Percentiles rank a stretch among this genome's conserved stretches.
Conservation (phyloP, 2,113 vertebrate species). For the Tonatia bakeri region DNA sequence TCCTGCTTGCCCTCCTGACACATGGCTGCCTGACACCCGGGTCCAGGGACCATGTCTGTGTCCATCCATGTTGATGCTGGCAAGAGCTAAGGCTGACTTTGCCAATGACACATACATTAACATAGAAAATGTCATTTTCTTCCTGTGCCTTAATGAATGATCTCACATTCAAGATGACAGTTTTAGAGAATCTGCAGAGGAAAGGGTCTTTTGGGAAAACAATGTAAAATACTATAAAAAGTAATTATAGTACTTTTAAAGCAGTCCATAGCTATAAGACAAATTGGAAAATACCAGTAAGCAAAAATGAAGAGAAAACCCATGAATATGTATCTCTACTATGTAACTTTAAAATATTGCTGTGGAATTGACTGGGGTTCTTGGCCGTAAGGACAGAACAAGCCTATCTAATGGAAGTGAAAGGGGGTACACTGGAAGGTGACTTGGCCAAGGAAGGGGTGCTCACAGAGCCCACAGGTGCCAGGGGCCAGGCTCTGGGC, state of each 20-base stretch:
- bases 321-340: background rate
- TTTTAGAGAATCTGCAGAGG: background rate
- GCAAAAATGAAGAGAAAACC: background rate
- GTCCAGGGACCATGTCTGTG: background rate
- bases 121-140: background rate
- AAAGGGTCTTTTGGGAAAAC: background rate
- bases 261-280: background rate
- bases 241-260: background rate
- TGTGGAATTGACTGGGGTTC: background rate
- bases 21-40: rapidly evolving
- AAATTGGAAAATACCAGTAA: background rate
- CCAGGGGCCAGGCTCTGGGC: background rate
- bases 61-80: background rate
- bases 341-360: background rate
- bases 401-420: background rate
- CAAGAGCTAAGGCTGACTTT: background rate
- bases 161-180: background rate
- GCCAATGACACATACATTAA: background rate
- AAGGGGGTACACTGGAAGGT: background rate
- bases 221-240: background rate
- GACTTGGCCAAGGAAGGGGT: background rate
- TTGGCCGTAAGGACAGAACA: background rate
- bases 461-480: background rate
- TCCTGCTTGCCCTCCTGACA: background rate
- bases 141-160: background rate